A percentile compares a stretch with the other conserved stretches of the same genome.
Conservation (phyloP, 1,140 invertebrate species). For the Anadara kagoshimensis region DNA sequence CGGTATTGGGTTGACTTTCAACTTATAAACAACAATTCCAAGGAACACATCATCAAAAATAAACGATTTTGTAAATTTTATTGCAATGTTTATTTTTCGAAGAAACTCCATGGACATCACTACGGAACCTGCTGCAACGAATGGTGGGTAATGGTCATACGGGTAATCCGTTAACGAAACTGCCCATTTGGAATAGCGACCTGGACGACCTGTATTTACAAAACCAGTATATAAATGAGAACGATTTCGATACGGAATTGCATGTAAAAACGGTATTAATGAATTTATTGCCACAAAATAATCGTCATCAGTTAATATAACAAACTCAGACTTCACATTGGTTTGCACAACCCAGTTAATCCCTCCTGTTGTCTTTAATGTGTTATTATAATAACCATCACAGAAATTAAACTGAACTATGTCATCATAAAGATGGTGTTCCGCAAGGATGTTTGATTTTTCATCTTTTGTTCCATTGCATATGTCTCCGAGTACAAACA, state of each 20-base stretch:
- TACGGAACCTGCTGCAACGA: neutral
- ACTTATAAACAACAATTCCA: neutral
- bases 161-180: constrained; percentile 6
- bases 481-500: neutral
- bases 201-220: neutral
- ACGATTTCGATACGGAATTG: neutral
- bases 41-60: constrained; percentile 21
- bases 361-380: constrained; percentile 14
- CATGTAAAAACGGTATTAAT: neutral
- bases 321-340: neutral
- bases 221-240: neutral
- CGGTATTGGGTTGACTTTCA: too few species aligned
- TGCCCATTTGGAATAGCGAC: constrained; percentile 4
- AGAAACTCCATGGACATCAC: constrained; percentile 1
- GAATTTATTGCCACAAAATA: constrained; percentile 4
- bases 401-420: constrained; percentile 11
- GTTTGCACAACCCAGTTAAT: neutral
- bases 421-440: neutral
- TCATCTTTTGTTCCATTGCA: neutral
- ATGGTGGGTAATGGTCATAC: neutral
- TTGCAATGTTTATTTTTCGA: neutral
- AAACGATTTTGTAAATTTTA: constrained; percentile 9
- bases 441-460: neutral
- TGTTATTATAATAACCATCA: constrained; percentile 25
- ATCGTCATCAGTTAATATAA: constrained; percentile 19